Evolutionary conservation across 2,113 vertebrate species (phyloP), one percentile per base, ranked within the genome.

Genomic region (Andinoacara biseriatus): DNA sequence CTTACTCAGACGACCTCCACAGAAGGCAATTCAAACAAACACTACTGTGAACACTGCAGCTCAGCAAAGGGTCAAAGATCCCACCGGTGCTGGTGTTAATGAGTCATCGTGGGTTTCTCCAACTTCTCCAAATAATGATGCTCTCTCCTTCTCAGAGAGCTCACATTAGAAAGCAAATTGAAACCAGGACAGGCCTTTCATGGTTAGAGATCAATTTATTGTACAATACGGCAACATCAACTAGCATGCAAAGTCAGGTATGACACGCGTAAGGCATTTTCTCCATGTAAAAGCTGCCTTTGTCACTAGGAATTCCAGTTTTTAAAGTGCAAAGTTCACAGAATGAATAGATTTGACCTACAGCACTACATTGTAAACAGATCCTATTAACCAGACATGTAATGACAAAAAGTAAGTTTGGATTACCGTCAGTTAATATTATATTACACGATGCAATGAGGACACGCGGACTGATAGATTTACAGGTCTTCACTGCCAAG

Each of bases 291-390:
- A 94, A 95, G 94, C 94, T 94, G 94, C 93, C 93, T 93, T 88
- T 85, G 88, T 93, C 91, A 91, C 86, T 91, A 93, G 88, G 83
- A 84, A 78, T 91, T 93, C 91, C 94, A 86, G 89, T 89, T 93
- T 87, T 89, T 94, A 94, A 95, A 95, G 94, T 95, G 94, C 94
- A 94, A 94, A 94, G 92, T 94, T 94, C 87, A 94, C 93, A 92
- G 89, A 93, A 87, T 80, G 85, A 83, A 87, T 72, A 82, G 77
- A 89, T 87, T 87, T 85, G 91, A 93, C 88, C 92, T 89, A 92
- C 90, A 86, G 77, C 91, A 93, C 94, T 93, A 92, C 72, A 11
- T 58, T 83, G 92, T 88, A 90, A 93, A 92, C 87, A 87, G 85
- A 91, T 82, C 85, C 85, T 82, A 94, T 82, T 65, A 85, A 88